phyloP scores from a whole-genome alignment of 2,888 invertebrate genomes.

The Hymenopus coronatus region DNA sequence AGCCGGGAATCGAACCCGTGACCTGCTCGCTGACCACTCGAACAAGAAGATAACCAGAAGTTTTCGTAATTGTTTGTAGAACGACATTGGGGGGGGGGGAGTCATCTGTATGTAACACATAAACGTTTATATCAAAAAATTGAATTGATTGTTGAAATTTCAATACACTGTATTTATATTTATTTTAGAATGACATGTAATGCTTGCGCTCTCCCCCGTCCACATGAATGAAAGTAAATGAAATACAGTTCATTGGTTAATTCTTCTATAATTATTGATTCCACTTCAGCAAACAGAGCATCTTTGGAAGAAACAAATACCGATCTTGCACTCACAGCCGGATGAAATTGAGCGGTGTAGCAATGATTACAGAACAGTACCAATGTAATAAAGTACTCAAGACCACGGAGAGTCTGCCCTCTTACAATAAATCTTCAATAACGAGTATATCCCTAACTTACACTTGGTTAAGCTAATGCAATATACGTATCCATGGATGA shows the following conservation, averaged over 20 bases:
- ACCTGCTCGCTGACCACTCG: too few species aligned
- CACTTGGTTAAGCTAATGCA: background rate
- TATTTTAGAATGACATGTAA: too few species aligned
- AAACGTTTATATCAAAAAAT: too few species aligned
- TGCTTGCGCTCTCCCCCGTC: too few species aligned
- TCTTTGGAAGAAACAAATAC: background rate
- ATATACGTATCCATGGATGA: background rate
- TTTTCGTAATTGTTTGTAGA: too few species aligned
- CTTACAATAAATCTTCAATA: background rate
- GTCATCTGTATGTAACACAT: too few species aligned
- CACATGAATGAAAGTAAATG: background rate
- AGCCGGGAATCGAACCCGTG: too few species aligned
- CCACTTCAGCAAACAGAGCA: background rate
- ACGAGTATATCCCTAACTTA: background rate
- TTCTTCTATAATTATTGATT: background rate
- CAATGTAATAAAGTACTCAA: background rate
- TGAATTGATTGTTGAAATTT: too few species aligned
- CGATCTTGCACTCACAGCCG: background rate
- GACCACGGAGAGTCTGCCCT: background rate
- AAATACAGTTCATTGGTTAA: background rate
- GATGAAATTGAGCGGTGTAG: background rate
- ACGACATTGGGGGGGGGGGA: too few species aligned
- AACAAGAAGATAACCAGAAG: too few species aligned
- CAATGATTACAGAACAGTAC: background rate
- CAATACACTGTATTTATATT: too few species aligned